Conservation (phyloP, 2,113 vertebrate genomes). For the Marmota monax region DNA sequence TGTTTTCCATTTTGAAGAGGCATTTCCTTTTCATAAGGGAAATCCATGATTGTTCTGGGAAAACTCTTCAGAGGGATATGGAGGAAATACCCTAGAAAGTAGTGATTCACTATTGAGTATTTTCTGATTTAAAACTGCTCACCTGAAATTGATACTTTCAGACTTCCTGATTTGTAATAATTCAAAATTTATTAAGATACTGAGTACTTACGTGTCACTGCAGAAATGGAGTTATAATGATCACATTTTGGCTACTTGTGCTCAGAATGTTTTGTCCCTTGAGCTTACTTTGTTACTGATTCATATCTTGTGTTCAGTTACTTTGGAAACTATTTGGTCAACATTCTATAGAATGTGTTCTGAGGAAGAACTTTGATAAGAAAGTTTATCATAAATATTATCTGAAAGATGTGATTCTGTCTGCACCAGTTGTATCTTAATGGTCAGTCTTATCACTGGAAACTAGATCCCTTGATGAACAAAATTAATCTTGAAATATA, state of each 20-base stretch:
- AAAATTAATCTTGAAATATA: slow-evolving; percentile 67
- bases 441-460: slow-evolving; percentile 73
- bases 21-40: slow-evolving; percentile 34
- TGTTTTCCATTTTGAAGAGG: not conserved
- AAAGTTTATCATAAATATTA: slow-evolving; percentile 57
- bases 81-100: not conserved
- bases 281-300: slow-evolving; percentile 63
- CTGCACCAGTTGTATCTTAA: slow-evolving; percentile 73
- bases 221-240: slow-evolving; percentile 85
- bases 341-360: slow-evolving; percentile 69
- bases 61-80: not conserved
- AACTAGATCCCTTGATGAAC: slow-evolving; percentile 75
- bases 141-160: slow-evolving; percentile 87
- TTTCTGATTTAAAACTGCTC: slow-evolving; percentile 87
- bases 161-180: slow-evolving; percentile 67
- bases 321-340: slow-evolving; percentile 70
- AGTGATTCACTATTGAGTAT: not conserved
- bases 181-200: slow-evolving; percentile 72
- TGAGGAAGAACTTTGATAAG: slow-evolving; percentile 81
- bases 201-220: slow-evolving; percentile 85
- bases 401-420: slow-evolving; percentile 79
- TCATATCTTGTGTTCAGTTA: slow-evolving; percentile 60
- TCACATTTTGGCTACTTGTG: slow-evolving; percentile 76
- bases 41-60: not conserved
- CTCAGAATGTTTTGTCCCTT: slow-evolving; percentile 68